Conservation (phyloP, 2,797 vertebrate genomes). For the Hipposideros larvatus region DNA sequence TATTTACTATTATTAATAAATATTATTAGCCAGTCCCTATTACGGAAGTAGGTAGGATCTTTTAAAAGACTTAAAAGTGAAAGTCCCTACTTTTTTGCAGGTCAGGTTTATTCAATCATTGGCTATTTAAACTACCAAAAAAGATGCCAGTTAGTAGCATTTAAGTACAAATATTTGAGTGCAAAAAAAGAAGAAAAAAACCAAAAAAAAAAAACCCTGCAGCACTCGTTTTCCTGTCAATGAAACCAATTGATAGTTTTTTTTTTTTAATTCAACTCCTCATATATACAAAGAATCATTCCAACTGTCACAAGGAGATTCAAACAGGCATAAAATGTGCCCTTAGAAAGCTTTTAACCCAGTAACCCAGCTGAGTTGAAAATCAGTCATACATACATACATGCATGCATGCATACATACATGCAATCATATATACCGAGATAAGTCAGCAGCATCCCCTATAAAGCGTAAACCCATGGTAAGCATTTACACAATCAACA, state of each 20-base stretch:
- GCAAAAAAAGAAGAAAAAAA: neutral
- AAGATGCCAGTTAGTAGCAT: neutral
- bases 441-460: neutral
- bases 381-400: neutral
- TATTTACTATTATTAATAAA: no score
- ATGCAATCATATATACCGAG: neutral
- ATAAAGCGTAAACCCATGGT: neutral
- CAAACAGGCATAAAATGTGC: neutral
- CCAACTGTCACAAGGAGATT: neutral
- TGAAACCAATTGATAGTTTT: neutral
- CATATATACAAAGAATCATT: neutral
- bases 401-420: neutral
- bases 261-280: neutral
- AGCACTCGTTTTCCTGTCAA: neutral
- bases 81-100: neutral
- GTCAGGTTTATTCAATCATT: neutral
- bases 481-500: neutral
- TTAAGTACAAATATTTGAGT: neutral
- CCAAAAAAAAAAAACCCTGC: neutral
- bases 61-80: neutral
- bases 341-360: neutral
- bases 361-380: neutral
- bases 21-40: no score
- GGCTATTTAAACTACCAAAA: neutral
- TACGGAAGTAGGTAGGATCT: no score